Evolutionary conservation across 2,113 vertebrate species (phyloP).

Genomic region (Gymnobelideus leadbeateri): DNA sequence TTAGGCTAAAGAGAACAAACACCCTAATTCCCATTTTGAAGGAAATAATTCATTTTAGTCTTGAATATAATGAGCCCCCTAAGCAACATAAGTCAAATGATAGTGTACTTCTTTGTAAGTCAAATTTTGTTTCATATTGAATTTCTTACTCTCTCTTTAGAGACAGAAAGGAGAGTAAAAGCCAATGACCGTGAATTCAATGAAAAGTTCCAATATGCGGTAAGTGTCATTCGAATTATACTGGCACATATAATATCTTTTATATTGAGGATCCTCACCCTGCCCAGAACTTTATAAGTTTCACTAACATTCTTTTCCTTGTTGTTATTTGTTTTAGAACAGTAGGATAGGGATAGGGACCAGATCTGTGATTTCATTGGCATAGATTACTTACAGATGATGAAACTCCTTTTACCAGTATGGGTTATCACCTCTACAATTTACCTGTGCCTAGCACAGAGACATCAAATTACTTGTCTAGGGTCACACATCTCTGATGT

Average conservation of each 20-base stretch:
- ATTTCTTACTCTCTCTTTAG: constrained; percentile 80
- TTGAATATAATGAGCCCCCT: constrained; percentile 54
- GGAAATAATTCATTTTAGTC: constrained; percentile 57
- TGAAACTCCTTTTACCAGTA: neutral
- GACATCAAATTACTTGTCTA: neutral
- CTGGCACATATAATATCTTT: neutral
- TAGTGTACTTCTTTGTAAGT: constrained; percentile 44
- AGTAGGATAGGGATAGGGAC: neutral
- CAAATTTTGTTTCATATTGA: constrained; percentile 56
- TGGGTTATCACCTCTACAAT: neutral
- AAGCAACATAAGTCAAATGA: constrained; percentile 55
- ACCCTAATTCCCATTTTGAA: constrained; percentile 56
- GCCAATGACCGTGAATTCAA: constrained; percentile 91
- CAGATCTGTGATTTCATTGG: neutral
- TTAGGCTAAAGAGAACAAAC: constrained; percentile 55
- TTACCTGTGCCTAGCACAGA: neutral
- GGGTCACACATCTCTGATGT: neutral
- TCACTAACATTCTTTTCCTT: constrained; percentile 6
- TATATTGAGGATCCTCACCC: neutral
- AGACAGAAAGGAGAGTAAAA: constrained; percentile 90
- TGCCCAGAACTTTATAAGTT: neutral
- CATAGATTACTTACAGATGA: neutral
- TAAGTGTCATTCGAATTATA: constrained; percentile 80
- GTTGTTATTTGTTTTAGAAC: neutral
- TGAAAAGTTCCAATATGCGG: constrained; percentile 90